Percentiles rank a stretch among this genome's conserved stretches.
Conservation (phyloP, 2,888 invertebrate genomes). For the Ceramica pisi region DNA sequence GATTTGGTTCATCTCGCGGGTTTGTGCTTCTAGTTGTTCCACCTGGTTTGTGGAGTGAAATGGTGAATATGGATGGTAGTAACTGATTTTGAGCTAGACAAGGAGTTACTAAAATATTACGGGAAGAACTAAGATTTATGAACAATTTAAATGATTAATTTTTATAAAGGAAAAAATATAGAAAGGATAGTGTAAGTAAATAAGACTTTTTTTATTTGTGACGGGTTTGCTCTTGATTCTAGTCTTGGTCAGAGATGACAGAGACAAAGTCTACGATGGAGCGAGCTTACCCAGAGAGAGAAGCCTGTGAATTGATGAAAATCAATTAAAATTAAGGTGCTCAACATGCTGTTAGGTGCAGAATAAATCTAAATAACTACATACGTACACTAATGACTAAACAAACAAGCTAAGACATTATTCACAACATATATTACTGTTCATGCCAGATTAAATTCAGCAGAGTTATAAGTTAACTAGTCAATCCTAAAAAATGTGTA, state of each 20-base stretch:
- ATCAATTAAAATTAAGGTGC: conserved; percentile 8
- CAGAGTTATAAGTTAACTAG: too few species aligned
- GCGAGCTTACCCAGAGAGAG: too few species aligned
- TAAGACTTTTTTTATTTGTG: too few species aligned
- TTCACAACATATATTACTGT: conserved; percentile 22
- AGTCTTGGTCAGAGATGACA: too few species aligned
- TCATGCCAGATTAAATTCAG: conserved; percentile 3
- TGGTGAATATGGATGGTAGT: conserved; percentile 26
- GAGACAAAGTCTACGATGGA: too few species aligned
- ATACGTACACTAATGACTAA: conserved; percentile 4
- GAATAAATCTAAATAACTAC: conserved; percentile 13
- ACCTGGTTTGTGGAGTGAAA: conserved; percentile 89
- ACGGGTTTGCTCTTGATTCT: too few species aligned
- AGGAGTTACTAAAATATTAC: background rate
- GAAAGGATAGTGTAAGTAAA: background rate
- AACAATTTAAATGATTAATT: background rate
- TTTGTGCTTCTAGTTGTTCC: conserved; percentile 94
- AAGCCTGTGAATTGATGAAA: background rate
- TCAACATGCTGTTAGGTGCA: conserved; percentile 56
- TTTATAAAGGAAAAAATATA: background rate
- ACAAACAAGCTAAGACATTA: background rate
- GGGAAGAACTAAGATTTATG: background rate
- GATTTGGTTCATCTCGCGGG: conserved; percentile 92
- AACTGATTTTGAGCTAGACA: background rate
- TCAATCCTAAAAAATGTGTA: too few species aligned